Evolutionary conservation across 2,888 invertebrate species (phyloP), one percentile per base, ranked within the genome.

Genomic region (Apamea sordens): DNA sequence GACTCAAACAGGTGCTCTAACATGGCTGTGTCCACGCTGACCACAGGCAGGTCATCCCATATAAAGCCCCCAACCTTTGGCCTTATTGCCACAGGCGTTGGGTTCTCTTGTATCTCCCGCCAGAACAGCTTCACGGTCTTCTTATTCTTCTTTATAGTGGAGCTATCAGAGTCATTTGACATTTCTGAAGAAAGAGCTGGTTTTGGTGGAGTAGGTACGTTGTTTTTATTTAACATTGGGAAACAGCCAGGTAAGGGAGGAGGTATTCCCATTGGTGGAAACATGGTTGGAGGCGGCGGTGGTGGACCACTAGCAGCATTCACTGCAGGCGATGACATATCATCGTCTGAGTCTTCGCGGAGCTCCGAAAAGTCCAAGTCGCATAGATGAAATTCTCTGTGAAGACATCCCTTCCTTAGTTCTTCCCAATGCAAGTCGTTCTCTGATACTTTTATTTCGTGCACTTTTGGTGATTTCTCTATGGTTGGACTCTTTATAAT

Each of bases 51-150:
- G 92, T 99, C 99, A 93, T 99, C 99, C 99, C 99, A 99, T 92
- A 99, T 98, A 91, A 98, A 98, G 74, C 98, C 97, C 86, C 97
- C 97, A 71, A 98, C 96, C 83, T 98, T 98, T 59, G 98, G 96
- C 24, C 97, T 96, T 64, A 97, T 94, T 77, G 96, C 90, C 56
- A 96, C 92, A 8, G 95, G 95, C n/a, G 93, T 91, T 0, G 98
- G 98, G 92, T 98, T 98, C 87, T 98, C 99, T 88, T 98, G 97
- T 13, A 99, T 98, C 95, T 99, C 99, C 93, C 98, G 98, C 99
- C 99, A 99, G 95, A 99, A 99, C 74, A 99, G 97, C 95, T 99
- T 99, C 24, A 99, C 98, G 44, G 99, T 99, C 94, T 99, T 99
- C 96, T 99, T 99, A 92, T 98, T 99, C 93, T 99, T 99, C 93